A percentile compares a stretch with the other conserved stretches of the same genome.
Evolutionary conservation across 2,888 invertebrate species (phyloP).

Genomic region (Urechis unicinctus): DNA sequence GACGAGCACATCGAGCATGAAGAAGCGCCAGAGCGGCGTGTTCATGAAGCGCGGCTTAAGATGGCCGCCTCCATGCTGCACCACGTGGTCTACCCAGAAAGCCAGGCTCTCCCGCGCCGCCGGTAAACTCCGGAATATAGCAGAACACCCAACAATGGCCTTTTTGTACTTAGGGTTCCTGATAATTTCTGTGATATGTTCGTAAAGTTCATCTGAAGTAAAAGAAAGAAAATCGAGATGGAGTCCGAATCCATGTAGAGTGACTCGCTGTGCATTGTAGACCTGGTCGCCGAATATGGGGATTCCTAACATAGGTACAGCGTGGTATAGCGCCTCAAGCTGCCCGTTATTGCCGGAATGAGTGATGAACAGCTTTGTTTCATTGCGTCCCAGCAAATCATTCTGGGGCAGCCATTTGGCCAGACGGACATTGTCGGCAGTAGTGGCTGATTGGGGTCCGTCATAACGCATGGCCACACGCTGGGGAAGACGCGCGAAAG

Average conservation of each 20-base stretch:
- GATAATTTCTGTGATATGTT: neutral
- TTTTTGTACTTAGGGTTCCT: neutral
- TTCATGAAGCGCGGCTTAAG: no score
- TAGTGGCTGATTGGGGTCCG: neutral
- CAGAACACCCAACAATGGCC: neutral
- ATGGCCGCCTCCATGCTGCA: no score
- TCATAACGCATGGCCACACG: conserved; percentile 1
- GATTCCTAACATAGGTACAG: conserved; percentile 5
- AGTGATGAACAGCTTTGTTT: conserved; percentile 5
- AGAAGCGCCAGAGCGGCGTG: no score
- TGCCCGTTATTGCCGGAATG: conserved; percentile 8
- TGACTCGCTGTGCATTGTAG: conserved; percentile 1
- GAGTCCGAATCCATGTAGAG: neutral
- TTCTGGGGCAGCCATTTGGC: conserved; percentile 8
- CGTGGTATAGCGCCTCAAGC: conserved; percentile 5
- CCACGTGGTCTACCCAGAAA: no score
- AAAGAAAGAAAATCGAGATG: neutral
- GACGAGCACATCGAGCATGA: no score
- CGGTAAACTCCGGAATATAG: neutral
- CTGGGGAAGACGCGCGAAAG: neutral
- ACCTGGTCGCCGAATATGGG: conserved; percentile 6
- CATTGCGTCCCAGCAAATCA: conserved; percentile 8
- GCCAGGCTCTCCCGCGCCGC: no score
- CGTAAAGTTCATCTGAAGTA: neutral
- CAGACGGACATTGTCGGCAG: conserved; percentile 3